These are phyloP conservation scores for Drosophila paranaensis DNA, from an alignment of 2,888 invertebrate genomes.

Conservation along the genomic window DNA sequence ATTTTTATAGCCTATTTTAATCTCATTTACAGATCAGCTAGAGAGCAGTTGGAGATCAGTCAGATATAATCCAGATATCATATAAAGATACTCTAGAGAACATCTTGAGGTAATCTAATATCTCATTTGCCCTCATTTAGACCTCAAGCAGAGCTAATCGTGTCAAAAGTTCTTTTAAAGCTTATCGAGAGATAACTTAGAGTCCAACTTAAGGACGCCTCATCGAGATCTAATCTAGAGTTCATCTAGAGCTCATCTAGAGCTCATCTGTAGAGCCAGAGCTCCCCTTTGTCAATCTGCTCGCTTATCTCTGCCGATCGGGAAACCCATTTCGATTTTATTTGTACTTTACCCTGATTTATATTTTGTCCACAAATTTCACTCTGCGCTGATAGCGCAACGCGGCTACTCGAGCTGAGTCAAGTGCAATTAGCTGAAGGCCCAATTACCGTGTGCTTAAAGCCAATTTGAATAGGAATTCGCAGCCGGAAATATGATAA, in stretches of 20 bases:
- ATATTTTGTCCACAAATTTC: conserved; percentile 5
- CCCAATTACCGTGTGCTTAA: background rate
- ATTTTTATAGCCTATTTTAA: too few relatives aligned
- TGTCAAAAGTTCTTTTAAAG: background rate
- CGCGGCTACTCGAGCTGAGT: background rate
- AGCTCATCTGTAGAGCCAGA: background rate
- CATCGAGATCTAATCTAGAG: background rate
- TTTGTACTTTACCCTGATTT: background rate
- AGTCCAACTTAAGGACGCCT: too few relatives aligned
- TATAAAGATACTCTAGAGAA: background rate
- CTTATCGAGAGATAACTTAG: too few relatives aligned
- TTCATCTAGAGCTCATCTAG: background rate
- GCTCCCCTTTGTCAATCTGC: background rate
- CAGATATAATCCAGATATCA: too few relatives aligned
- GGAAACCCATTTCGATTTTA: conserved; percentile 5
- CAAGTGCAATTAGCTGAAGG: conserved; percentile 5
- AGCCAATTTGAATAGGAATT: conserved; percentile 19
- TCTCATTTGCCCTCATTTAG: background rate
- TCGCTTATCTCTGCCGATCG: conserved; percentile 1
- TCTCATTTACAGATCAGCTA: too few relatives aligned
- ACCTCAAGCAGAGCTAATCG: background rate
- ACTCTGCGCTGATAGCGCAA: conserved; percentile 19
- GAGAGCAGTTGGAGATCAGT: too few relatives aligned
- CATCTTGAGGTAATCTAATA: background rate
- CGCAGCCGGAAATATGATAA: conserved; percentile 46